Evolutionary conservation across 2,113 vertebrate species (phyloP), one percentile per base, ranked within the genome.

Genomic region (Cyphomyrus discorhynchus): DNA sequence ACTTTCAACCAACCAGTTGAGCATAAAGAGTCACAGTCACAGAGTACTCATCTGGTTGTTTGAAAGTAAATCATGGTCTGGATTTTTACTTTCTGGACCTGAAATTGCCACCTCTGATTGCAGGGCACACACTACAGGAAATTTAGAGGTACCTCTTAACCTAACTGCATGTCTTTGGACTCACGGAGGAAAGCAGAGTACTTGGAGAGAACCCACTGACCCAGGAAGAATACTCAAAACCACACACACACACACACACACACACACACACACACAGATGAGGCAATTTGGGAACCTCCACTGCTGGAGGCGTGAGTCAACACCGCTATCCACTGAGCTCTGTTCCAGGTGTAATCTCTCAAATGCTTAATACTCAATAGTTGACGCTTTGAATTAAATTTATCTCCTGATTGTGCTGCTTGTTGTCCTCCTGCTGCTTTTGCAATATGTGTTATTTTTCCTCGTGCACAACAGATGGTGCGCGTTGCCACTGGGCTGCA

Each of bases 381-480:
- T 53, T 82, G 52, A 52, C 70, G 1, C 35, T 35, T 89, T 39
- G 77, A 58, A 89, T 89, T 84, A 52, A 56, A 89, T 89, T 58
- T 27, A 84, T 85, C 87, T 49, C 62, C 31, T 31, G 27, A 82
- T n/a, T 62, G 52, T 62, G 13, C 52, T 58, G 11, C 13, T 46
- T 35, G 19, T 11, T 46, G 52, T 52, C 80, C 89, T 66, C 74
- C 80, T 58, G 77, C 52, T 8, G 53, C 35, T 45, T 45, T 39
- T 35, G 47, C 50, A 46, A 39, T 53, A 84, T 46, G 53, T 45
- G 24, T 27, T 62, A 52, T 89, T 83, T 42, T 74, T 88, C 52
- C 47, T 83, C 10, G n/a, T 89, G 80, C 80, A 58, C 52, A 84
- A 47, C 89, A 89, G 89, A 89, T 89, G 89, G 89, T 58, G 50